phyloP scores from a whole-genome alignment of 2,113 vertebrate species.

The Speoplatyrhinus poulsoni region DNA sequence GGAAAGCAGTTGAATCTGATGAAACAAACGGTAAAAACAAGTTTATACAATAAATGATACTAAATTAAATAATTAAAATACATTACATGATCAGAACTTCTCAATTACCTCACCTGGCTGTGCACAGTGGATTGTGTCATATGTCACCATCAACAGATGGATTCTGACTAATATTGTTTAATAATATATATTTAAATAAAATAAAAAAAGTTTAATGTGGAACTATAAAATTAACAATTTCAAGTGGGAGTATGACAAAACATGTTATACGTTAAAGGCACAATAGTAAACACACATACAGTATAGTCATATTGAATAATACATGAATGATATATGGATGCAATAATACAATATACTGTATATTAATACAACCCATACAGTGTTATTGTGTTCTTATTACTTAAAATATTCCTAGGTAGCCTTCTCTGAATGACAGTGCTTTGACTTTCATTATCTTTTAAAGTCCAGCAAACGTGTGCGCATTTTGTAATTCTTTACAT shows the following conservation, averaged over 20 bases:
- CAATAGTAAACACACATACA: too few relatives aligned
- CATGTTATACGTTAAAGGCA: too few relatives aligned
- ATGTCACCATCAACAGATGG: too few relatives aligned
- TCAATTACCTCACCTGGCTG: not conserved
- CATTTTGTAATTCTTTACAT: constrained; percentile 14
- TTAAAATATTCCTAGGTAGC: constrained; percentile 1
- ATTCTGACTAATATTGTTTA: too few relatives aligned
- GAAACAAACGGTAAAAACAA: constrained; percentile 2
- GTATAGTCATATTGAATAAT: too few relatives aligned
- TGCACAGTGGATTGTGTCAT: too few relatives aligned
- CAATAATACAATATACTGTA: not conserved
- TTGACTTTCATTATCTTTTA: constrained; percentile 33
- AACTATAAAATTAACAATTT: too few relatives aligned
- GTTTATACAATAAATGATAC: not conserved
- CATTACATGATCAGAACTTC: not conserved
- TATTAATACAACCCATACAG: not conserved
- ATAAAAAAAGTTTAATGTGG: too few relatives aligned
- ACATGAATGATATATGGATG: too few relatives aligned
- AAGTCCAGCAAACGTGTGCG: constrained; percentile 1
- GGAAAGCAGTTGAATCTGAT: constrained; percentile 31
- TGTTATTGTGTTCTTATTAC: not conserved
- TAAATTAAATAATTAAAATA: not conserved
- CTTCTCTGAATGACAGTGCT: not conserved
- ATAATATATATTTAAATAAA: too few relatives aligned
- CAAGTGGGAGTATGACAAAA: too few relatives aligned